A percentile compares a stretch with the other conserved stretches of the same genome.
Evolutionary conservation across 1,140 invertebrate genomes (phyloP).

Genomic region (Drosophila pseudoananassae): DNA sequence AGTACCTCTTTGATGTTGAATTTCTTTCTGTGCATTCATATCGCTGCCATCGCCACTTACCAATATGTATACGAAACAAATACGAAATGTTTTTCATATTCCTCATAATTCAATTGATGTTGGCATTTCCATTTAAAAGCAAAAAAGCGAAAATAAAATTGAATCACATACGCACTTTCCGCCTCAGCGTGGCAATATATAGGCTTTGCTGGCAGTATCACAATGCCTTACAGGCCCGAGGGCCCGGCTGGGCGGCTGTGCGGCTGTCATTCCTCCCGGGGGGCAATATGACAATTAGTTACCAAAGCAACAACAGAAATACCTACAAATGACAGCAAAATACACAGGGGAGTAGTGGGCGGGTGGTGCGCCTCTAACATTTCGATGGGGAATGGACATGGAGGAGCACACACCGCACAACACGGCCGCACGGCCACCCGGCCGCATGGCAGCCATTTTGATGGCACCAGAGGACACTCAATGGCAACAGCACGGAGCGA

Average conservation of each 20-base stretch:
- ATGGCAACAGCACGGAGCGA: constrained; percentile 36
- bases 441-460: constrained; percentile 78
- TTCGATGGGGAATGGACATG: background rate
- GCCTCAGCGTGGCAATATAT: constrained; percentile 3
- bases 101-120: constrained; percentile 73
- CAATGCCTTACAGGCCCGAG: constrained; percentile 9
- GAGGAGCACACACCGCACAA: constrained; percentile 58
- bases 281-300: constrained; percentile 82
- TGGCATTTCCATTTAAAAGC: constrained; percentile 65
- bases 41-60: constrained; percentile 4
- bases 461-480: constrained; percentile 64
- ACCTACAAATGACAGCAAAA: constrained; percentile 78
- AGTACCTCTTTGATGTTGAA: background rate
- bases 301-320: constrained; percentile 82
- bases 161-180: constrained; percentile 67
- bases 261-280: constrained; percentile 58
- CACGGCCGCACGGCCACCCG: constrained; percentile 76
- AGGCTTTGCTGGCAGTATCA: constrained; percentile 4
- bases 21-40: constrained; percentile 14
- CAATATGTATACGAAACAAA: constrained; percentile 29
- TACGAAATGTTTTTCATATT: constrained; percentile 54
- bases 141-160: constrained; percentile 58
- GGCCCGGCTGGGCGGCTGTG: constrained; percentile 52
- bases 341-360: constrained; percentile 51
- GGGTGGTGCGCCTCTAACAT: background rate